phyloP scores from a whole-genome alignment of 1,140 invertebrate species.

The Schlechtendalia chinensis region DNA sequence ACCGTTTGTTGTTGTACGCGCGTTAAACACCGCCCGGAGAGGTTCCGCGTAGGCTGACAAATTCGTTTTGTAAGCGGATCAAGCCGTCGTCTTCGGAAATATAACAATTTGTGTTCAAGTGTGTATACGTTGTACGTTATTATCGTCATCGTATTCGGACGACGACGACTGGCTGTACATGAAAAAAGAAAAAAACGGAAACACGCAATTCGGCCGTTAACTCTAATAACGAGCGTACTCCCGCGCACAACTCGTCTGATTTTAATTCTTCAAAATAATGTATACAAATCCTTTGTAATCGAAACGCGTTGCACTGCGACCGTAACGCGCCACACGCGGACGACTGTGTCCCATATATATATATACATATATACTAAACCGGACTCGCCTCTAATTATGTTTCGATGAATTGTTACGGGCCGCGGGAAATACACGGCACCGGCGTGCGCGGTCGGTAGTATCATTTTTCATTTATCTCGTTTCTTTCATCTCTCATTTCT shows the following conservation, averaged over 20 bases:
- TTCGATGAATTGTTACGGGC: neutral
- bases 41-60: neutral
- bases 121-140: too few species aligned
- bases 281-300: neutral
- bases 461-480: conserved; percentile 21
- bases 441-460: neutral
- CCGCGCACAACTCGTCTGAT: neutral
- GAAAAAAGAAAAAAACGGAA: neutral
- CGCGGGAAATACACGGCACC: neutral
- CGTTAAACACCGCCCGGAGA: neutral
- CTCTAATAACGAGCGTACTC: neutral
- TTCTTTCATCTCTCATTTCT: conserved; percentile 10
- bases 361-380: too few species aligned
- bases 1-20: too few species aligned
- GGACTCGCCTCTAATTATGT: neutral
- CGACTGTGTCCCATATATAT: neutral
- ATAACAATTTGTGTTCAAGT: neutral
- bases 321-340: neutral
- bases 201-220: neutral
- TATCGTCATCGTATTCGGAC: neutral
- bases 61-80: neutral
- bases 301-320: neutral
- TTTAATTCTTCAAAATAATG: neutral
- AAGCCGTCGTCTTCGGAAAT: neutral
- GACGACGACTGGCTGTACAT: neutral